Evolutionary conservation across 2,888 invertebrate genomes (phyloP), one percentile per base, ranked within the genome.

Genomic region (Nineta flava): DNA sequence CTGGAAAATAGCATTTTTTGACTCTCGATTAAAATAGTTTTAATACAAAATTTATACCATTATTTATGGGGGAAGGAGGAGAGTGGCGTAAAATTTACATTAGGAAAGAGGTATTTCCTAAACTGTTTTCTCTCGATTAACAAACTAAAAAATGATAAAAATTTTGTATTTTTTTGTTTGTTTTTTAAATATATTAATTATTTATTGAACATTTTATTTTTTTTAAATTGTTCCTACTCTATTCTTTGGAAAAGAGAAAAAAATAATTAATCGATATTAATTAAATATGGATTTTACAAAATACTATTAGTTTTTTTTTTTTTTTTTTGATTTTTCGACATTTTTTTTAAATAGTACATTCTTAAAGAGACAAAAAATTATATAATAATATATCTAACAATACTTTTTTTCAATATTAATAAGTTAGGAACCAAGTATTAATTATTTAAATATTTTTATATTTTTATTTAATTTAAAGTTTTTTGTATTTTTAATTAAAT

Each of bases 401-500:
- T 38, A 38, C 50, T 52, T 50, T 50, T 51, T 49, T 48, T 52
- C 48, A 60, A 60, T 57, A 61, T 58, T 58, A 63, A 64, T 64
- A 65, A 64, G 64, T 65, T 65, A 65, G 66, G 65, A 66, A 66
- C 65, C 65, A 64, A 64, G 65, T 44, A 44, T 44, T 17, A 21
- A 44, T 26, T 44, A 26, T 44, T 21, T 44, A 21, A 44, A 44
- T 44, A 21, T 21, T 44, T 43, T 43, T 43, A 32, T 32, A 32
- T 9, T 9, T n/a, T 38, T 35, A 35, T 35, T 13, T 35, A 35
- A 5, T n/a, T n/a, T n/a, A 35, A 32, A 32, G 3, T 35, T 35
- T 35, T 35, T 35, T n/a, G 2, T n/a, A 35, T n/a, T 38, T 15
- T 38, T 38, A 38, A 38, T 38, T n/a, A 13, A 38, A 38, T 5